Evolutionary conservation across 53 echinoderm and acorn worm genomes (phyloP), one percentile per base, ranked within the genome.

Genomic region (Echinarachnius parma): DNA sequence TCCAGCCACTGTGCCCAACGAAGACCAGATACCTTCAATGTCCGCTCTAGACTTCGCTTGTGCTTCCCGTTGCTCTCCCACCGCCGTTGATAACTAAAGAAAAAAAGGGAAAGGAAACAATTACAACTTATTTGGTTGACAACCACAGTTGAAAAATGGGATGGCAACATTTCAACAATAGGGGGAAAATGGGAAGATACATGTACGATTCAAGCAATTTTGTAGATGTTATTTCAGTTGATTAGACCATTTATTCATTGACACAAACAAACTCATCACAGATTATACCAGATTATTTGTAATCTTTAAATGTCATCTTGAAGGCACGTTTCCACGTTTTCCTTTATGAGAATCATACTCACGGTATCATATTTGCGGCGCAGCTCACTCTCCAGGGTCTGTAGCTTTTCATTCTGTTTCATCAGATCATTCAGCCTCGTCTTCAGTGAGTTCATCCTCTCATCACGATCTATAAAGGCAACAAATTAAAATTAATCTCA

Each of bases 11-110:
- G 64, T 57, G 1, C 78, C 53, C 61, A 98, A 61, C 31, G 81
- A 66, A 60, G 88, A 91, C 88, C 91, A 98, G 14, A 91, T 75
- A 18, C 78, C 67, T 65, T 91, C 91, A 18, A 85, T 88, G 25
- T 66, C 77, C 39, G 64, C 70, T 20, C 84, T 56, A 67, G 75
- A 79, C 60, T 86, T 54, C 39, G 85, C 47, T 29, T 87, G 91
- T 54, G 42, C 62, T n/a, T 59, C 53, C 11, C 87, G 82, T 15
- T 78, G 55, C 46, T 66, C 62, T 30, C 80, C 88, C 36, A 88
- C 84, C 52, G 88, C 88, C 9, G 80, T 59, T 1, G 88, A 62
- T 0, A 98, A 83, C 98, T 98, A 30, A 21, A n/a, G 20, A 57
- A 15, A 25, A 5, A 19, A 47, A 36, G n/a, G 15, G 14, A 15